phyloP scores from a whole-genome alignment of 2,797 vertebrate species.

The Sylvia borin region DNA sequence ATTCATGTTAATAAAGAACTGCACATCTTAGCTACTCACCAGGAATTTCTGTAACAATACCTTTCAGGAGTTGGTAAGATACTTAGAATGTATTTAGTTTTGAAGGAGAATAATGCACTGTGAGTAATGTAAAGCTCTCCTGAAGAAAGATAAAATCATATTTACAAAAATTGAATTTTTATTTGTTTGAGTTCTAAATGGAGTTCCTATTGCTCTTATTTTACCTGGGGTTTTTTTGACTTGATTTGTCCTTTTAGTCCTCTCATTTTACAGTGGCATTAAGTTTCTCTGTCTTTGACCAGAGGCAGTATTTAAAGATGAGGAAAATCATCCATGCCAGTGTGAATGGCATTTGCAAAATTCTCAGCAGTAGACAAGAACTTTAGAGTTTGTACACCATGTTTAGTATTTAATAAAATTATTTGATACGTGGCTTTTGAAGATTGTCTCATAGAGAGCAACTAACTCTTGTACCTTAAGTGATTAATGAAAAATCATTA shows the following conservation, averaged over 20 bases:
- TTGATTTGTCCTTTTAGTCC: background rate
- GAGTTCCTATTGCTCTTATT: background rate
- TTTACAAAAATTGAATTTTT: background rate
- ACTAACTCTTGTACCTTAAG: background rate
- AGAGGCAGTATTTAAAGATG: background rate
- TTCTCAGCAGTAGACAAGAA: background rate
- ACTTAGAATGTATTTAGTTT: background rate
- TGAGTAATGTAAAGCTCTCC: background rate
- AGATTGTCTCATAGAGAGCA: background rate
- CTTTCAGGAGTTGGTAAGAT: background rate
- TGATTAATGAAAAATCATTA: background rate
- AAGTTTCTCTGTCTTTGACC: background rate
- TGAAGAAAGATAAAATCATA: background rate
- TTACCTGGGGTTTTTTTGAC: fast-evolving
- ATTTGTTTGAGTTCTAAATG: background rate
- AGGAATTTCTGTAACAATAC: background rate
- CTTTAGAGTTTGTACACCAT: background rate
- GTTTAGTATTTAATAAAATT: background rate
- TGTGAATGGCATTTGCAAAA: background rate
- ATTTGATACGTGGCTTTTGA: background rate
- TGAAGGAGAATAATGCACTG: background rate
- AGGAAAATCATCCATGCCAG: background rate
- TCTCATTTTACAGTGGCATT: background rate
- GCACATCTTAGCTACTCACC: background rate
- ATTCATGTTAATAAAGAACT: background rate